Base-by-base conservation (phyloP, 2,888 invertebrate genomes). In the Steromphala cineraria region DNA sequence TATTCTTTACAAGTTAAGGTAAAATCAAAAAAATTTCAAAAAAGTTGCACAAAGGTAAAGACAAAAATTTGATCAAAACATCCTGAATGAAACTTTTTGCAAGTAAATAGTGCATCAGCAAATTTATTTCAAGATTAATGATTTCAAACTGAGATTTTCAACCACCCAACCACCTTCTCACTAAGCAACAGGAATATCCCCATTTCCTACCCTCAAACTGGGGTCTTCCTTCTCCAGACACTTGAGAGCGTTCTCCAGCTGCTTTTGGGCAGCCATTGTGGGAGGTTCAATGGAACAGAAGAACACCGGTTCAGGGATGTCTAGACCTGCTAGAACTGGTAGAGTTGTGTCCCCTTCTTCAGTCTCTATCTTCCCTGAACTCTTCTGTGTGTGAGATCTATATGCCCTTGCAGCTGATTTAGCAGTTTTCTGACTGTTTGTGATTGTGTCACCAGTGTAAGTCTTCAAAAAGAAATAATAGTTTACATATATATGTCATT, bases 261-360 rank as follows among this genome's bases (percentile, higher is more conserved):
- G 94, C 67, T 94, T 94, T 94, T 98, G 97, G 82, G 95, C 95
- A 0, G 96, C 95, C 87, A 96, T 91, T 87, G 97, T 97, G 0
- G 97, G 96, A 0, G 99, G 97, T 94, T 99, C 99, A 84, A 99
- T 96, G 0, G 98, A 97, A 93, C 99, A 99, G 91, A 98, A 97
- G 94, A 98, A 99, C 0, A 99, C 99, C 0, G 99, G 98, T 90
- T 98, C 97, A 0, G 98, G 98, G 81, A 98, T 94, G 67, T 95
- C 95, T 0, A 97, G 95, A 1, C 96, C 96, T 87, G 92, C 92
- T 56, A 94, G 88, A 31, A 93, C 86, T 17, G 91, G 87, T 21
- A 77, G n/a, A 82, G 74, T 79, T n/a, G 40, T 75, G n/a, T 67
- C 75, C 10, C 74, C 53, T 1, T 71, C 56, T 13, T 55, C 31